Conservation (phyloP, 2,113 vertebrate genomes). For the Caloenas nicobarica region DNA sequence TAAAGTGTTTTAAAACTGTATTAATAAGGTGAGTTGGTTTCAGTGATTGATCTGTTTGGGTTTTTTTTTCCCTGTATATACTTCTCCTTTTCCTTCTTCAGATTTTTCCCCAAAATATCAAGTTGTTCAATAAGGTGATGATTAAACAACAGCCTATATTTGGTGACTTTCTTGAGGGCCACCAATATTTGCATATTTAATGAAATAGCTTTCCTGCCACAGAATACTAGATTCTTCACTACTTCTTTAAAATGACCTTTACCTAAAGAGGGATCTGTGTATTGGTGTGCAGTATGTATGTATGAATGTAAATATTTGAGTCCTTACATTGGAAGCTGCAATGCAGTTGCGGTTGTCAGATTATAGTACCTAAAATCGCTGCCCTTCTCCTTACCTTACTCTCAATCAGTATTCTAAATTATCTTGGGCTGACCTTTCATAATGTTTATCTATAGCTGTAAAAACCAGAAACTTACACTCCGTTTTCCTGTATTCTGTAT, state of each 20-base stretch:
- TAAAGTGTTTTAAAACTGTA: not conserved
- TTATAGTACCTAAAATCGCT: not conserved
- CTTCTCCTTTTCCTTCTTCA: not conserved
- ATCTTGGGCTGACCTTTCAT: not conserved
- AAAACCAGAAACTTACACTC: not conserved
- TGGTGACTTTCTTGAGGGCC: not conserved
- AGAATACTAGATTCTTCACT: not conserved
- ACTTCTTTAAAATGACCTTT: not conserved
- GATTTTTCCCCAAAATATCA: not conserved
- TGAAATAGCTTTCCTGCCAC: slow-evolving; percentile 14
- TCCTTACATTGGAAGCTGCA: slow-evolving; percentile 35
- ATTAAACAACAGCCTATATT: not conserved
- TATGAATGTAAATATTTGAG: slow-evolving; percentile 63
- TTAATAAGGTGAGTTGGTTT: not conserved
- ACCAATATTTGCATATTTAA: not conserved
- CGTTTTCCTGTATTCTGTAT: not conserved
- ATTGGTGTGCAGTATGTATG: not conserved
- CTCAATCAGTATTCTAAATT: not conserved
- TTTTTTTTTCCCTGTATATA: not conserved
- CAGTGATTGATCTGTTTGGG: not conserved
- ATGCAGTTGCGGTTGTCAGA: not conserved
- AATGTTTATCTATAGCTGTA: not conserved
- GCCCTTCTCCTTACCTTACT: not conserved
- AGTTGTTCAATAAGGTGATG: not conserved
- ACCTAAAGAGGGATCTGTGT: not conserved